Percentiles rank a stretch among this genome's conserved stretches.
phyloP scores from a whole-genome alignment of 2,113 vertebrate species.

The Plectropomus leopardus region DNA sequence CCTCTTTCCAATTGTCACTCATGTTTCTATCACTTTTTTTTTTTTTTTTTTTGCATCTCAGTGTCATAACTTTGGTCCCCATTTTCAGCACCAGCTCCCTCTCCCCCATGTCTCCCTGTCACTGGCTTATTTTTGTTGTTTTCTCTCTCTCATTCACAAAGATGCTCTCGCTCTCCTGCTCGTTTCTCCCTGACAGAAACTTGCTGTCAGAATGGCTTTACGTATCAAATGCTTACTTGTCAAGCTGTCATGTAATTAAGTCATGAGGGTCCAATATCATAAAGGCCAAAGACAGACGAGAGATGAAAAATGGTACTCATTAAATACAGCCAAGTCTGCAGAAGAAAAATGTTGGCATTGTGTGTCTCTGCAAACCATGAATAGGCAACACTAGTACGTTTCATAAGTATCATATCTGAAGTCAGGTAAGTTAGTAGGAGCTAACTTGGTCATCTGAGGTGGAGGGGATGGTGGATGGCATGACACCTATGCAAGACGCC shows the following conservation, averaged over 20 bases:
- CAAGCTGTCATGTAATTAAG: conserved; percentile 10
- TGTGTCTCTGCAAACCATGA: no score
- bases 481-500: no score
- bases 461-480: no score
- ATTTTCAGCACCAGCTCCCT: conserved; percentile 26
- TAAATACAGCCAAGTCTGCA: no score
- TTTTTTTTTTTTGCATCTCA: conserved; percentile 17
- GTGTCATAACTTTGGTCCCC: conserved; percentile 23
- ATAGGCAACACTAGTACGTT: no score
- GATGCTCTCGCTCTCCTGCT: not conserved
- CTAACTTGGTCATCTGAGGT: no score
- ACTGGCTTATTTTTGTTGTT: not conserved
- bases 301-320: not conserved
- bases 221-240: conserved; percentile 10
- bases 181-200: not conserved
- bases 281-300: conserved; percentile 7
- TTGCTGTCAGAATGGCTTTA: conserved; percentile 24
- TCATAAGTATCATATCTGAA: no score
- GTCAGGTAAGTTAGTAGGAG: no score
- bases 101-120: conserved; percentile 2
- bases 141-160: not conserved
- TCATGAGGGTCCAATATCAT: not conserved
- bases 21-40: conserved; percentile 32
- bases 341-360: no score
- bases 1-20: conserved; percentile 34